Base-by-base conservation (phyloP, 2,113 vertebrate genomes). In the Rhinichthys klamathensis region DNA sequence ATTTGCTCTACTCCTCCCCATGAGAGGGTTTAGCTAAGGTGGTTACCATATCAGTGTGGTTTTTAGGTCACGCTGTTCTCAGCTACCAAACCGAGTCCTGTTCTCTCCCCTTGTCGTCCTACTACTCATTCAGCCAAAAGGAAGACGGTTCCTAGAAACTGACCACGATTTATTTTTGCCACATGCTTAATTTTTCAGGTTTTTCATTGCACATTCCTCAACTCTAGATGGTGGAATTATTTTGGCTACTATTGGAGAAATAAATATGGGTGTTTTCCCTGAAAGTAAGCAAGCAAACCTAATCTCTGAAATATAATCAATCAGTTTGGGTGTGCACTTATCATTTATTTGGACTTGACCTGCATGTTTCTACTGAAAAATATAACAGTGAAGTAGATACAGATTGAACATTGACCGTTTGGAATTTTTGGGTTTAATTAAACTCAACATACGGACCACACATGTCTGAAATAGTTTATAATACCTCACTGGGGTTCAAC, bases 31-130 rank as follows among this genome's bases (percentile, higher is more conserved):
- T 85, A 87, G 90, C 87, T 87, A 90, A 91, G 84, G 86, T 91
- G 95, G 92, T 94, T 93, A 92, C 91, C 90, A 90, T 91, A 91
- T 90, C 92, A 90, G 85, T 78, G 88, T 65, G 90, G 90, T 94
- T 94, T 90, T 93, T 89, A 92, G 90, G 93, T 93, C 89, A 54
- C 89, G 18, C 58, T 90, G 91, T 89, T 41, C 8, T 41, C 41
- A 86, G 88, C 87, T 88, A 82, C 58, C 86, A 92, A 83, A 46
- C 18, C 38, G 15, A 60, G 72, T 18, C 6, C 38, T 88, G 92
- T 88, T 75, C 76, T 74, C 56, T 54, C 51, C 67, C 9, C 49
- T 74, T 49, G 25, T 76, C 35, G 72, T 73, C 16, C 87, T 77
- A 76, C 77, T 75, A 56, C 85, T 81, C 85, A 82, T 88, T 23